Evolutionary conservation across 1,140 invertebrate species (phyloP), one percentile per base, ranked within the genome.

Genomic region (Trichonephila inaurata): DNA sequence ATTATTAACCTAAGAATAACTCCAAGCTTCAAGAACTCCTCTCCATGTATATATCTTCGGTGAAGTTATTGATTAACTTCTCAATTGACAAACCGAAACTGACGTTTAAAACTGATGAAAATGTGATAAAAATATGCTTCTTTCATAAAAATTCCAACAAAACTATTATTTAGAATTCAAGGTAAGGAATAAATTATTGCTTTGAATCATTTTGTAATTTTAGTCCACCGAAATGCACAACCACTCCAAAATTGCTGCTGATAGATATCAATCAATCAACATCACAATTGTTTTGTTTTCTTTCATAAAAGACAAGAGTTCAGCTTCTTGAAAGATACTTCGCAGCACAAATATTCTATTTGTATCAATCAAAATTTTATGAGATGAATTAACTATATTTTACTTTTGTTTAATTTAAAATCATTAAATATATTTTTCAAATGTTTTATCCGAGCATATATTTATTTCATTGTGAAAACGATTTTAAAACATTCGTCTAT

Each of bases 201-300:
- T 2, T 33, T 33, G 6, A 28, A 16, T 18, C 28, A 72, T 72
- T 72, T 24, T 5, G 6, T 33, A 33, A 33, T 33, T 16, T 28
- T 28, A 72, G 5, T 33, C 10, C 16, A 72, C 28, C 10, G 28
- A 72, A 33, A 14, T 1, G 24, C 12, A 16, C 0, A 14, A 72
- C 2, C 14, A 33, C 12, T 28, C 14, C 2, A 14, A 72, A 18
- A 72, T 14, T 33, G 5, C 28, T 72, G 12, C 24, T 14, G n/a
- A 28, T 72, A 33, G 69, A 12, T 24, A 72, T 72, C 24, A 24
- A 72, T 72, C 69, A 72, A 72, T 72, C 69, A 72, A 72, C 69
- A 33, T 72, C 69, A 33, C 16, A 24, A 72, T 18, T 72, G 69
- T 72, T 72, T 72, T 3, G 69, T 16, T 72, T 72, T 72, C 28